Conservation (phyloP, 2,113 vertebrate species). For the Rhinolophus ferrumequinum region DNA sequence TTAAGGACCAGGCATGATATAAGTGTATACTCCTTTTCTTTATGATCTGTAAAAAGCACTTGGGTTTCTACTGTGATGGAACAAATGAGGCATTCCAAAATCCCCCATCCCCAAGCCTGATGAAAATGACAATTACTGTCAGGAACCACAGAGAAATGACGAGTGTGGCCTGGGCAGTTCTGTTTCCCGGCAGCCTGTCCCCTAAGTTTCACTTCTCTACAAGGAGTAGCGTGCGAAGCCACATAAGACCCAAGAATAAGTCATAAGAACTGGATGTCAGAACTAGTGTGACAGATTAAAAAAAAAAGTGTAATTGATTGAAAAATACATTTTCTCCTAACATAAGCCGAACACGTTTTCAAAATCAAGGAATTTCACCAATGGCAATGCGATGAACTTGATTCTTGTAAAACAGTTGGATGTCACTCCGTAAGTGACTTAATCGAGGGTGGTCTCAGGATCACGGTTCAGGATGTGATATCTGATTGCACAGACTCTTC, state of each 20-base stretch:
- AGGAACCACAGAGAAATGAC: fast-evolving
- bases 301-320: neutral
- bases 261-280: neutral
- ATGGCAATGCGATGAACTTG: fast-evolving
- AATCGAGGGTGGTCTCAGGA: neutral
- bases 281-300: neutral
- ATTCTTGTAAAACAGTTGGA: neutral
- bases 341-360: neutral
- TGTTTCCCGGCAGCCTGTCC: fast-evolving
- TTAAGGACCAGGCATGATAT: neutral
- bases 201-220: fast-evolving
- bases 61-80: neutral
- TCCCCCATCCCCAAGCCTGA: neutral
- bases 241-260: fast-evolving
- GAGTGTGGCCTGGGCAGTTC: neutral
- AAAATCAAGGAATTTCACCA: neutral
- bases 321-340: neutral
- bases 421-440: too few species aligned
- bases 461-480: fast-evolving
- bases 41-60: neutral
- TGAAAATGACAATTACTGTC: neutral
- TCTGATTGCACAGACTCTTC: neutral
- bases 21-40: neutral
- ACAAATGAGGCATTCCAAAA: neutral
- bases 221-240: fast-evolving